A percentile compares a stretch with the other conserved stretches of the same genome.
These are phyloP conservation scores for Coryphaenoides rupestris DNA, from an alignment of 2,113 vertebrate genomes.

Conservation along the genomic window DNA sequence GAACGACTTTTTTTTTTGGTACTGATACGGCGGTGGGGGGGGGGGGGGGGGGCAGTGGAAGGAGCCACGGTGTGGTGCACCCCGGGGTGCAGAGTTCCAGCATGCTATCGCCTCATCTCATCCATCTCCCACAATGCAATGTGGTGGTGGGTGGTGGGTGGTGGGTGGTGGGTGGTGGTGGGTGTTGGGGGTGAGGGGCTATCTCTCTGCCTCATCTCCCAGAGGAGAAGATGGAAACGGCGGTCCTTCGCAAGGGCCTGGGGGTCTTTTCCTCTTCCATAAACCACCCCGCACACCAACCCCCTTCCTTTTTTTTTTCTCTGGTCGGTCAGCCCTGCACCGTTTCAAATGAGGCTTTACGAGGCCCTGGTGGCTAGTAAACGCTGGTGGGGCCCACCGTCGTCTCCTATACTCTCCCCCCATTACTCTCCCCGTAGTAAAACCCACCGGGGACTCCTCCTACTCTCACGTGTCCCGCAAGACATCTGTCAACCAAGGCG, in stretches of 20 bases:
- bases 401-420: too few relatives aligned
- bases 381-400: conserved; percentile 58
- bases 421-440: too few relatives aligned
- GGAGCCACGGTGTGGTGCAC: conserved; percentile 42
- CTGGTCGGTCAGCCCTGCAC: conserved; percentile 78
- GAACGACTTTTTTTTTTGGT: conserved; percentile 37
- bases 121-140: conserved; percentile 79
- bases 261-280: conserved; percentile 83
- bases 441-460: too few relatives aligned
- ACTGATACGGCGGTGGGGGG: conserved; percentile 24
- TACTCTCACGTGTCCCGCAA: too few relatives aligned
- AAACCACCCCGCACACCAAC: conserved; percentile 64
- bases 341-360: conserved; percentile 74
- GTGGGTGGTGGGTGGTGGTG: too few relatives aligned
- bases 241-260: conserved; percentile 76
- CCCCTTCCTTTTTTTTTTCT: too few relatives aligned
- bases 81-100: conserved; percentile 35
- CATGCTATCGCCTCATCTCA: conserved; percentile 80
- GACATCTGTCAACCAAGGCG: too few relatives aligned
- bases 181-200: conserved; percentile 46
- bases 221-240: conserved; percentile 74
- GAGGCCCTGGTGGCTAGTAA: conserved; percentile 56
- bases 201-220: conserved; percentile 73
- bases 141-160: conserved; percentile 50
- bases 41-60: conserved; percentile 39